Percentiles rank a stretch among this genome's conserved stretches.
Evolutionary conservation across 2,888 invertebrate genomes (phyloP).

Genomic region (Drymonia ruficornis): DNA sequence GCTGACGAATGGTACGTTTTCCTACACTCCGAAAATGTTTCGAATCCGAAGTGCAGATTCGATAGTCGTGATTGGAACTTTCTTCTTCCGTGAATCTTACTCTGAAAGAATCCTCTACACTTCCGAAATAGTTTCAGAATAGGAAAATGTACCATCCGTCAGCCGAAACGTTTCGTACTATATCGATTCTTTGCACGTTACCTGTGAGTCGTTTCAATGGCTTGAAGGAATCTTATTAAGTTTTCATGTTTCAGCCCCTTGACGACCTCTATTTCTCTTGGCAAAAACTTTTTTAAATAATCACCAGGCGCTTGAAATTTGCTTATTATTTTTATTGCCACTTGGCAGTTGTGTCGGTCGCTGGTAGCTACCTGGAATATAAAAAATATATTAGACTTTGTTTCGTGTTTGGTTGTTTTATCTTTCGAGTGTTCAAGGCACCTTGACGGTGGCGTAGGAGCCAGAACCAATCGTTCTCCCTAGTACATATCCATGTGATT

Average conservation of each 20-base stretch:
- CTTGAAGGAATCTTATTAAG: constrained; percentile 91
- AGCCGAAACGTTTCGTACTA: too few species aligned
- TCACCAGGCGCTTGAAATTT: constrained; percentile 93
- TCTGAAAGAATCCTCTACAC: too few species aligned
- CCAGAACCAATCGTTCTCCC: constrained; percentile 92
- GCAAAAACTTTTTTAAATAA: constrained; percentile 91
- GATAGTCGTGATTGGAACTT: too few species aligned
- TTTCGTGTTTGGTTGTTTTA: too few species aligned
- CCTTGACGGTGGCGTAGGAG: constrained; percentile 93
- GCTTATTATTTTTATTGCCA: constrained; percentile 93
- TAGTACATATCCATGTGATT: constrained; percentile 90
- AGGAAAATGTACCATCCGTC: too few species aligned
- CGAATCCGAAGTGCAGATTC: too few species aligned
- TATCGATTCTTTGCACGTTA: constrained; percentile 47
- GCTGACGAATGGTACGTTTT: too few species aligned
- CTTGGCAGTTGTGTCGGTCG: constrained; percentile 88
- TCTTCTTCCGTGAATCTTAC: too few species aligned
- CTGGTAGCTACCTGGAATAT: constrained; percentile 88
- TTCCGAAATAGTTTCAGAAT: too few species aligned
- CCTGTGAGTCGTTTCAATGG: constrained; percentile 94
- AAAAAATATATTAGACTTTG: neutral
- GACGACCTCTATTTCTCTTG: constrained; percentile 93
- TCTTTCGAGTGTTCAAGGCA: constrained; percentile 46
- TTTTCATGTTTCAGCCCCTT: constrained; percentile 92
- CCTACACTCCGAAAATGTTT: too few species aligned